Percentiles rank a stretch among this genome's conserved stretches.
These are phyloP conservation scores for Dorcus parallelipipedus DNA, from an alignment of 2,888 invertebrate genomes.

Conservation along the genomic window DNA sequence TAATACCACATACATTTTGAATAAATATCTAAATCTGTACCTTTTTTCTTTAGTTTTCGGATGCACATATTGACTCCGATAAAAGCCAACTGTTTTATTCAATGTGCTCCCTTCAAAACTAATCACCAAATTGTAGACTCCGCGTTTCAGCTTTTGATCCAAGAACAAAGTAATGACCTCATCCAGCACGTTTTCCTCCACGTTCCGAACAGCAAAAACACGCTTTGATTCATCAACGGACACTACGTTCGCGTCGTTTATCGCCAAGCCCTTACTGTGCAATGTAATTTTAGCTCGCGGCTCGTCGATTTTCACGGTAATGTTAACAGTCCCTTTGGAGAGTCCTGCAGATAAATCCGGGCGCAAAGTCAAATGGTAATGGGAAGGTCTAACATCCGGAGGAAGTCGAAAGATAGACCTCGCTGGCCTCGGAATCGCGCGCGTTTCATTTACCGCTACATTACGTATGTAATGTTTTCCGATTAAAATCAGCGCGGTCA, in stretches of 20 bases:
- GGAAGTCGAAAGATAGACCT: constrained; percentile 50
- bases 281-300: constrained; percentile 31
- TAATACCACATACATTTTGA: too few species aligned
- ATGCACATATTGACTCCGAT: constrained; percentile 59
- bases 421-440: not conserved
- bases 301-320: constrained; percentile 22
- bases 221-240: constrained; percentile 19
- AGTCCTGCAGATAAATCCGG: constrained; percentile 59
- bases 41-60: not conserved
- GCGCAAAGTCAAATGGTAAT: constrained; percentile 61
- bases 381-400: constrained; percentile 55
- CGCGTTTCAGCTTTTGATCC: constrained; percentile 35
- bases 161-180: constrained; percentile 37
- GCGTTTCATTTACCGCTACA: not conserved
- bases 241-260: constrained; percentile 31
- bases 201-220: constrained; percentile 30
- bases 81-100: constrained; percentile 67
- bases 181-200: constrained; percentile 33
- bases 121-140: constrained; percentile 57
- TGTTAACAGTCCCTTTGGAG: constrained; percentile 57
- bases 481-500: constrained; percentile 42
- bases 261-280: constrained; percentile 37
- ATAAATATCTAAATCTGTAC: too few species aligned
- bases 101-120: constrained; percentile 62
- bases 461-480: constrained; percentile 32